These are phyloP conservation scores for Morelia viridis DNA, from an alignment of 2,797 vertebrate species.

Conservation along the genomic window DNA sequence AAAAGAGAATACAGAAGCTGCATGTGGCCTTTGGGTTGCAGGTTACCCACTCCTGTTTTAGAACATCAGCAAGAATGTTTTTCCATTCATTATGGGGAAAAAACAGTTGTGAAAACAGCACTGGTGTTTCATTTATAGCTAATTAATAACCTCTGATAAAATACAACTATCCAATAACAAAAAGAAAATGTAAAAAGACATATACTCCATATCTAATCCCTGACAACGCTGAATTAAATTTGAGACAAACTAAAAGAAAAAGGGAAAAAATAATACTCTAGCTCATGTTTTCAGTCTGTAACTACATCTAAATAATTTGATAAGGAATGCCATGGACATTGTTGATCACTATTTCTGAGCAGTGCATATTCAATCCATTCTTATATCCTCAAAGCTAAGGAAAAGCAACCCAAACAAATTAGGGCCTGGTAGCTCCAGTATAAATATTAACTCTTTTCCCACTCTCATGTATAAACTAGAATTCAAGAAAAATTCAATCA, in stretches of 20 bases:
- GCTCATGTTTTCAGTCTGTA: neutral
- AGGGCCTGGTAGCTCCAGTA: neutral
- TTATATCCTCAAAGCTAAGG: neutral
- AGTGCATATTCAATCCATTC: neutral
- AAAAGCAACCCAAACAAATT: constrained; percentile 31
- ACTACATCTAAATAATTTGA: neutral
- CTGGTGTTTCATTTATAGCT: neutral
- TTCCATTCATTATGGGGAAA: neutral
- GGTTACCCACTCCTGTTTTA: neutral
- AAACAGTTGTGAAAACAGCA: neutral
- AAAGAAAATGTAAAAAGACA: neutral
- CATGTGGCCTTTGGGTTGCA: neutral
- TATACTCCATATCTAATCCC: no score
- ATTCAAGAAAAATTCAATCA: neutral
- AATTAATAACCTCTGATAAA: neutral
- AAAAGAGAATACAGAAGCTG: no score
- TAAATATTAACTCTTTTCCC: neutral
- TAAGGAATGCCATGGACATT: constrained; percentile 1
- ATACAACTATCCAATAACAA: neutral
- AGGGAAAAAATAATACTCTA: neutral
- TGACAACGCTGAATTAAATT: neutral
- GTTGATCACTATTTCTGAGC: neutral
- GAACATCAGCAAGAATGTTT: neutral
- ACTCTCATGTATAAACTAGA: neutral
- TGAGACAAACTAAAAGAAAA: neutral